These are phyloP conservation scores for Stenodera caucasica DNA, from an alignment of 2,888 invertebrate genomes.

Conservation along the genomic window DNA sequence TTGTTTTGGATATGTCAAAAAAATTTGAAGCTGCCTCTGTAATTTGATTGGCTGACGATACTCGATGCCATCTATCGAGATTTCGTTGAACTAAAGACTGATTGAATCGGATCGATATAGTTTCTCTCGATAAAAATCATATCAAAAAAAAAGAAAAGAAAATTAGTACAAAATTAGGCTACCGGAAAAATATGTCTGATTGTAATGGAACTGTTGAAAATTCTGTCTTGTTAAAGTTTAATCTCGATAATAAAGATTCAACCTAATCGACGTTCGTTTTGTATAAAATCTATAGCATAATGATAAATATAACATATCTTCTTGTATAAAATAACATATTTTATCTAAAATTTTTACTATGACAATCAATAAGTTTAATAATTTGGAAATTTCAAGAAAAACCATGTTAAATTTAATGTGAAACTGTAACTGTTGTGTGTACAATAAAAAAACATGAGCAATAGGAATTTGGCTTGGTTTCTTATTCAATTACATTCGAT, in stretches of 20 bases:
- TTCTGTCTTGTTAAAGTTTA: not conserved
- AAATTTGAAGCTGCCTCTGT: too few species aligned
- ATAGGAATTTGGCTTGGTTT: not conserved
- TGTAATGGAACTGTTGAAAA: not conserved
- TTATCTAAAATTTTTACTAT: slow-evolving; percentile 48
- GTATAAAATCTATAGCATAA: not conserved
- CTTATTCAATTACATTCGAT: not conserved
- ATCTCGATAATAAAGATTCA: not conserved
- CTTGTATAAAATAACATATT: slow-evolving; percentile 18
- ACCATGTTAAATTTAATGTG: slow-evolving; percentile 20
- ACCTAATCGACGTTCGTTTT: not conserved
- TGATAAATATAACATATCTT: not conserved
- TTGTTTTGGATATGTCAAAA: too few species aligned
- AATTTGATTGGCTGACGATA: not conserved
- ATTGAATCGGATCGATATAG: not conserved
- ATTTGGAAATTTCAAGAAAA: slow-evolving; percentile 17
- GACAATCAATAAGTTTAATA: slow-evolving; percentile 45
- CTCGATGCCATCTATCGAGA: not conserved
- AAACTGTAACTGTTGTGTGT: slow-evolving; percentile 32
- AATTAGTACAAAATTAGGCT: not conserved
- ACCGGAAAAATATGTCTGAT: not conserved
- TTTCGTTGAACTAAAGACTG: not conserved
- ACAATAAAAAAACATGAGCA: slow-evolving; percentile 25
- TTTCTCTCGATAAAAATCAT: not conserved
- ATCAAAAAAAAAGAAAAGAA: not conserved